phyloP scores from a whole-genome alignment of 2,797 vertebrate genomes.

The Menidia menidia region DNA sequence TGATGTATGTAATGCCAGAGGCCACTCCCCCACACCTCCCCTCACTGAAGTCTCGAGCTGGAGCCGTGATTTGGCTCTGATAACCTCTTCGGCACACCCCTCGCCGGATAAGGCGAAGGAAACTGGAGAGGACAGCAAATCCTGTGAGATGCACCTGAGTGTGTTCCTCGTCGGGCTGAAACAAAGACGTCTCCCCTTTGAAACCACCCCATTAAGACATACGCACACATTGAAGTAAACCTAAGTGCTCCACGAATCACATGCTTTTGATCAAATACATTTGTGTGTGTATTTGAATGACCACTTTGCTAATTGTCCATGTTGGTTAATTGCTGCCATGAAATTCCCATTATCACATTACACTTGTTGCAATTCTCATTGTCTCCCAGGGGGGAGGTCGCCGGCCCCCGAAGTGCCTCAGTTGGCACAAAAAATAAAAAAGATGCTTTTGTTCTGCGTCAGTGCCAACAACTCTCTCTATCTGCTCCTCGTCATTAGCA shows the following conservation, averaged over 20 bases:
- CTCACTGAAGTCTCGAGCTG: slow-evolving; percentile 46
- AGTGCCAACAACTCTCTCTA: slow-evolving; percentile 44
- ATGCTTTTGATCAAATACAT: neutral
- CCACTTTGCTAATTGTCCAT: neutral
- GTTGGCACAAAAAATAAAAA: slow-evolving; percentile 52
- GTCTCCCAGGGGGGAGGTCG: neutral
- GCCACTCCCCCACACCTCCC: slow-evolving; percentile 18
- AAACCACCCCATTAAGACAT: slow-evolving; percentile 14
- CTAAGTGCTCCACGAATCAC: neutral
- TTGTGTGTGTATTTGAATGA: neutral
- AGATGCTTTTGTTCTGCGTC: slow-evolving; percentile 60
- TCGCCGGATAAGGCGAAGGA: slow-evolving; percentile 38
- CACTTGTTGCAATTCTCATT: too few species aligned
- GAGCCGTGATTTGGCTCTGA: slow-evolving; percentile 78
- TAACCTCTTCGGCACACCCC: slow-evolving; percentile 69
- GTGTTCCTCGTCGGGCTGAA: slow-evolving; percentile 62
- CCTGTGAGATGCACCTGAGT: slow-evolving; percentile 69
- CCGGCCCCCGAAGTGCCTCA: slow-evolving; percentile 30
- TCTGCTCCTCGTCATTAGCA: slow-evolving; percentile 72
- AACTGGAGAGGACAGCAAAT: slow-evolving; percentile 75
- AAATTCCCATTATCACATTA: neutral
- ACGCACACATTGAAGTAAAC: slow-evolving; percentile 25
- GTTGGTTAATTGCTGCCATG: slow-evolving; percentile 3
- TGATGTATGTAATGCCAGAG: slow-evolving; percentile 66
- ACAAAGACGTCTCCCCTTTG: slow-evolving; percentile 53